Percentiles rank a stretch among this genome's conserved stretches.
These are phyloP conservation scores for Galago senegalensis DNA, from an alignment of 2,797 vertebrate genomes.

Conservation along the genomic window DNA sequence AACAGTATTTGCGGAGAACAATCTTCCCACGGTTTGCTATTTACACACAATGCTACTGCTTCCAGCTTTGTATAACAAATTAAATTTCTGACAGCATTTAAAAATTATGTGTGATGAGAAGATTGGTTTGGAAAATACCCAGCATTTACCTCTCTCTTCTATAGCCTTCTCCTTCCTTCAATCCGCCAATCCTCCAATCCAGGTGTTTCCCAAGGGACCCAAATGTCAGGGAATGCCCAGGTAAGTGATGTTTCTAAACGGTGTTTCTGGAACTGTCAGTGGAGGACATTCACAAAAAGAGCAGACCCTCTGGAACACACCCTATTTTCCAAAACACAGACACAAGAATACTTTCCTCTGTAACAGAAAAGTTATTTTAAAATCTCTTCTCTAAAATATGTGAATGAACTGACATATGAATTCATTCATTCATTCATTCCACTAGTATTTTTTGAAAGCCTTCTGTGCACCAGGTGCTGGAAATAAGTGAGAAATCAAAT, in stretches of 20 bases:
- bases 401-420: not conserved
- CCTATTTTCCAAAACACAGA: conserved; percentile 43
- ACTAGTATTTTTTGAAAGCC: not conserved
- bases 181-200: not conserved
- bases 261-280: not conserved
- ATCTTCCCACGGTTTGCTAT: conserved; percentile 79
- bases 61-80: conserved; percentile 82
- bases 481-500: not conserved
- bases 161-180: not conserved
- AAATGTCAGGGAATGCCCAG: not conserved
- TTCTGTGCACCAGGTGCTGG: not conserved
- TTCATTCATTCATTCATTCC: not conserved
- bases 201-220: conserved; percentile 11
- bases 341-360: not conserved
- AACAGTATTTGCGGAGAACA: not conserved
- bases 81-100: conserved; percentile 83
- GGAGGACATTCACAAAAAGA: not conserved
- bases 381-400: not conserved
- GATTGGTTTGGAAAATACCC: conserved; percentile 75
- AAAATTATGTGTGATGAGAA: conserved; percentile 84
- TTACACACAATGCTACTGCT: conserved; percentile 77
- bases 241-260: not conserved
- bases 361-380: not conserved
- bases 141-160: conserved; percentile 38
- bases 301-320: not conserved